Evolutionary conservation across 2,113 vertebrate genomes (phyloP), one percentile per base, ranked within the genome.

Genomic region (Calidris pygmaea): DNA sequence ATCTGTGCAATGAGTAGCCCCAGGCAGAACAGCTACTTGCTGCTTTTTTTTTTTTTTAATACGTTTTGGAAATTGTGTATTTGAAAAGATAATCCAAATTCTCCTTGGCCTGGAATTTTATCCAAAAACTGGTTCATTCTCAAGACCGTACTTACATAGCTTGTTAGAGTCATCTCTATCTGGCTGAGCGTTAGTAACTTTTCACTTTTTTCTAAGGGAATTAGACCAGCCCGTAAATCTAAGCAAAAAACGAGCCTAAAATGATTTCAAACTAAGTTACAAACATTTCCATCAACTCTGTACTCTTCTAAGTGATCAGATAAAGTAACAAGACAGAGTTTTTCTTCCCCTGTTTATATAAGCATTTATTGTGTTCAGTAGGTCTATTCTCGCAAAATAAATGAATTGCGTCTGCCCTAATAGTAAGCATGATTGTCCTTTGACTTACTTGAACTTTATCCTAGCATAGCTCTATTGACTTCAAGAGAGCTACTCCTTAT

Each of bases 401-500:
- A 93, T 12, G 1, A 34, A 37, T 73, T 56, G 37, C 47, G 8
- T 56, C 65, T 92, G 35, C 34, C 29, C 56, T 15, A 59, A n/a
- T 60, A 88, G 41, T 73, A 82, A 76, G 32, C 58, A 18, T 9
- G n/a, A 63, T 13, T 52, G 75, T 74, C 32, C 29, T 91, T 75
- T 66, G 59, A 85, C 34, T 76, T 52, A 76, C 26, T 74, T 85
- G 47, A 96, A 84, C 80, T 95, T 86, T 86, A 95, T 26, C 35
- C 56, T 81, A 81, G 30, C 59, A 52, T 1, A 86, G 58, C 56
- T 48, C 83, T 59, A 48, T 23, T 90, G 79, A 92, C 82, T 92
- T 95, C 39, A 71, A 77, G 88, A 88, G 41, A 90, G 47, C 47
- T 93, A 81, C 62, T 95, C 56, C 87, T 95, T 92, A 82, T 95